Evolutionary conservation across 2,797 vertebrate genomes (phyloP).

Genomic region (Anolis apletophallus): DNA sequence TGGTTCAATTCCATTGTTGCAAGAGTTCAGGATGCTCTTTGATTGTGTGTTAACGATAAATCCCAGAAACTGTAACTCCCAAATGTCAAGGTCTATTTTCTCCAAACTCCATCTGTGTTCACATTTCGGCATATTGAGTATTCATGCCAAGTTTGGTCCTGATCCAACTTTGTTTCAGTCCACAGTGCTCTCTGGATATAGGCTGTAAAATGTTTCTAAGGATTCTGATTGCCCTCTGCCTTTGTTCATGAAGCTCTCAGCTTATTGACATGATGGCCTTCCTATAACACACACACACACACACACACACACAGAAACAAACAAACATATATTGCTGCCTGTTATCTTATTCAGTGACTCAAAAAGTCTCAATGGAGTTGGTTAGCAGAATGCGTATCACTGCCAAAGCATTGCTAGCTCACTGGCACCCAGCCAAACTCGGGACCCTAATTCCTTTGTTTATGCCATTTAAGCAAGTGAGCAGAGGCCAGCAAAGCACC

Average conservation of each 20-base stretch:
- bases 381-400: background rate
- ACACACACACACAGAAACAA: too few species aligned
- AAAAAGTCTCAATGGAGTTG: background rate
- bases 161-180: too few species aligned
- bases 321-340: background rate
- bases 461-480: slow-evolving; percentile 49
- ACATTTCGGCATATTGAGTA: too few species aligned
- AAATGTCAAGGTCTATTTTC: too few species aligned
- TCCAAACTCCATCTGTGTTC: too few species aligned
- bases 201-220: background rate
- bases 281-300: too few species aligned
- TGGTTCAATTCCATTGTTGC: too few species aligned
- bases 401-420: slow-evolving; percentile 26
- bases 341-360: background rate
- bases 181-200: too few species aligned
- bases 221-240: background rate
- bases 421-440: background rate
- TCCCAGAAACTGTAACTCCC: too few species aligned
- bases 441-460: slow-evolving; percentile 48
- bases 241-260: background rate
- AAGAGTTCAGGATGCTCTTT: too few species aligned
- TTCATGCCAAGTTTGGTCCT: too few species aligned
- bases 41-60: too few species aligned
- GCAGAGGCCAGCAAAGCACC: slow-evolving; percentile 63
- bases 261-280: background rate